Percentiles rank a stretch among this genome's conserved stretches.
These are phyloP conservation scores for Hydraecia micacea DNA, from an alignment of 2,888 invertebrate genomes.

Conservation along the genomic window DNA sequence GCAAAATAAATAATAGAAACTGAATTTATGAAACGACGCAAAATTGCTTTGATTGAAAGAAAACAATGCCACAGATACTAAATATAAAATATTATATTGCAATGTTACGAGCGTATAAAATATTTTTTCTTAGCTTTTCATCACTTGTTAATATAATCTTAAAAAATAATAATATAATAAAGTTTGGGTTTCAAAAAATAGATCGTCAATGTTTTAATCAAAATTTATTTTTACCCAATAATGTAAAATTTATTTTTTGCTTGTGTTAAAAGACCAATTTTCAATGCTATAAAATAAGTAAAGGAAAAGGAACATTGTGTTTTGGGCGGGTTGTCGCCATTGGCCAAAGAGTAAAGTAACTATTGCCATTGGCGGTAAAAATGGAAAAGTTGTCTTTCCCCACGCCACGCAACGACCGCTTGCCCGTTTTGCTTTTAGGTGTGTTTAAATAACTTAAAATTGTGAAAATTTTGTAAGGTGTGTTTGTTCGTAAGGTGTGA, in stretches of 20 bases:
- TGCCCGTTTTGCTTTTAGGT: too few species aligned
- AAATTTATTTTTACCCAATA: too few species aligned
- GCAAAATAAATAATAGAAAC: slow-evolving; percentile 66
- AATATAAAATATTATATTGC: background rate
- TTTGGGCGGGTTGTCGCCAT: background rate
- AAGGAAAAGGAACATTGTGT: background rate
- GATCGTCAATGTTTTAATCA: background rate
- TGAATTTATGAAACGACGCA: slow-evolving; percentile 68
- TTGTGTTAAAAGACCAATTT: background rate
- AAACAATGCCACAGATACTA: slow-evolving; percentile 64
- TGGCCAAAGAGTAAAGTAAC: too few species aligned
- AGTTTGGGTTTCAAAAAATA: background rate
- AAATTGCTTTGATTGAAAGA: slow-evolving; percentile 65
- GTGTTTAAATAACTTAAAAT: too few species aligned
- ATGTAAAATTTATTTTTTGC: background rate
- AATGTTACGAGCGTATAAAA: slow-evolving; percentile 34
- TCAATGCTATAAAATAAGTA: background rate
- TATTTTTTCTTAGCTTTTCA: background rate
- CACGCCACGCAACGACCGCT: too few species aligned
- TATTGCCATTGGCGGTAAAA: slow-evolving; percentile 28
- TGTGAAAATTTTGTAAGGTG: too few species aligned
- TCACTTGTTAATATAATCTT: too few species aligned
- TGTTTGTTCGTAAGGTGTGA: too few species aligned
- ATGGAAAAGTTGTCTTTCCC: background rate
- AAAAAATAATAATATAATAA: too few species aligned